These are phyloP conservation scores for Pachyramphus minor DNA, from an alignment of 2,113 vertebrate genomes.

Conservation along the genomic window DNA sequence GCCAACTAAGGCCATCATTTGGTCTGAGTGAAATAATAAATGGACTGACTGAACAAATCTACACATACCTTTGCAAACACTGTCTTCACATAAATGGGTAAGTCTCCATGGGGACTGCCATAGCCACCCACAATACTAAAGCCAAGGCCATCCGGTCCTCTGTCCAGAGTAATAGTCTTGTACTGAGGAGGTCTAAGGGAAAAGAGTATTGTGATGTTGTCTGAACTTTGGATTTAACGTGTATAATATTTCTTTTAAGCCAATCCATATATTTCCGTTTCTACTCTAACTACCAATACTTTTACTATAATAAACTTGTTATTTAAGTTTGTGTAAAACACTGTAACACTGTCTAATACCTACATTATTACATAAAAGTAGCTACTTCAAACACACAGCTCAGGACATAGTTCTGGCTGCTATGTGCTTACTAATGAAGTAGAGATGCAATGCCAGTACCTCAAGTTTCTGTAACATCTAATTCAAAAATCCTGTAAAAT, in stretches of 20 bases:
- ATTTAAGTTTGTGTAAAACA: background rate
- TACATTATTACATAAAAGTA: background rate
- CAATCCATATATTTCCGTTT: background rate
- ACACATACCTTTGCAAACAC: constrained; percentile 90
- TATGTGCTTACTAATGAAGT: accelerated
- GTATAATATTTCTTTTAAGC: background rate
- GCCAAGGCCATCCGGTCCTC: constrained; percentile 93
- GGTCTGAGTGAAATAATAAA: constrained; percentile 16
- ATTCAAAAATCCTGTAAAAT: background rate
- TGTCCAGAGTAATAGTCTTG: constrained; percentile 88
- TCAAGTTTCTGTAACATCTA: background rate
- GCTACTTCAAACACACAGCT: background rate
- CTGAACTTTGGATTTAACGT: background rate
- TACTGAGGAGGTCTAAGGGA: constrained; percentile 88
- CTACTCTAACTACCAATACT: background rate
- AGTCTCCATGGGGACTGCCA: constrained; percentile 93
- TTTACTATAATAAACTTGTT: background rate
- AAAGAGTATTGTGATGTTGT: background rate
- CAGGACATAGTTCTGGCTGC: background rate
- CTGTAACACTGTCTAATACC: background rate
- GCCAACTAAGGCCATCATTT: constrained; percentile 32
- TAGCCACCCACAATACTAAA: constrained; percentile 97
- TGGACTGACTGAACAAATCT: background rate
- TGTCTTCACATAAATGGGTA: constrained; percentile 97
- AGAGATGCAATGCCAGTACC: background rate